A percentile compares a stretch with the other conserved stretches of the same genome.
phyloP scores from a whole-genome alignment of 2,113 vertebrate species.

The Microtus oregoni region DNA sequence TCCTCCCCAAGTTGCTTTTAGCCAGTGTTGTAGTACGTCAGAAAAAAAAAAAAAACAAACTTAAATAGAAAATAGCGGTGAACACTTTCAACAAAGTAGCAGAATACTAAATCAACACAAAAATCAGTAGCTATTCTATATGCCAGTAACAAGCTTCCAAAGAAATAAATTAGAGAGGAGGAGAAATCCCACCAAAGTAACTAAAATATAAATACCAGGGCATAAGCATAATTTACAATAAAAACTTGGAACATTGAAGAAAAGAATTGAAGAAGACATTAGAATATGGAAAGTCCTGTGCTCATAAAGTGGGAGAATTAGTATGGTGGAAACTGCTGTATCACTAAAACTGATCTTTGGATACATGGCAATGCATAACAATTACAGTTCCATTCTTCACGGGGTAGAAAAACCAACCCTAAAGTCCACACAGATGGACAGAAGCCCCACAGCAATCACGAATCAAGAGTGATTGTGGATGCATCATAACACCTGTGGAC shows the following conservation, averaged over 20 bases:
- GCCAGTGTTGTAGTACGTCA: background rate
- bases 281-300: background rate
- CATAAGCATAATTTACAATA: background rate
- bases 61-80: background rate
- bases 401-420: background rate
- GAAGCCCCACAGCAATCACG: too few relatives aligned
- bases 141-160: background rate
- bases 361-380: background rate
- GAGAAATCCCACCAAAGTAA: background rate
- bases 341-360: background rate
- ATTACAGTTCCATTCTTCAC: background rate
- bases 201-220: background rate
- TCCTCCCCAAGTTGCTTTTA: background rate
- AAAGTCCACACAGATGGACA: background rate
- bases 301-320: background rate
- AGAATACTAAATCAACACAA: background rate
- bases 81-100: background rate
- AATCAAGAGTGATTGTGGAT: background rate
- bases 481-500: too few relatives aligned
- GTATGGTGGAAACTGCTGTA: background rate
- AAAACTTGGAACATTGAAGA: background rate
- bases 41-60: background rate
- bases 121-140: background rate
- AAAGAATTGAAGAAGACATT: background rate
- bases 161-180: background rate